Conservation (phyloP, 2,113 vertebrate species). For the Periophthalmus modestus region DNA sequence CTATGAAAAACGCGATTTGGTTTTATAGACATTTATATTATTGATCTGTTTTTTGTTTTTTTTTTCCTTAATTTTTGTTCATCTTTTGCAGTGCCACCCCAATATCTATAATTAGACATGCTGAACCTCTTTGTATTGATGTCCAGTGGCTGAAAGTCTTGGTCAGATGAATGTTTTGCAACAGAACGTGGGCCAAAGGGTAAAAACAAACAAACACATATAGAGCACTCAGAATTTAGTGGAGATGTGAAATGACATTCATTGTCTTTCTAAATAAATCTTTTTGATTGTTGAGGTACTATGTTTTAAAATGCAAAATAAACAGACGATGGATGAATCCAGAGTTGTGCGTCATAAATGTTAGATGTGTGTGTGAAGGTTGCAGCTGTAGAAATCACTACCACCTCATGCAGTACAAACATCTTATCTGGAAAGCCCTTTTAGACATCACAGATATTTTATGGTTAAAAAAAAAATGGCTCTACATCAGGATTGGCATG, state of each 20-base stretch:
- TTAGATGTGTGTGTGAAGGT: conserved; percentile 26
- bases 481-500: background rate
- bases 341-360: conserved; percentile 37
- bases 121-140: conserved; percentile 42
- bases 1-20: conserved; percentile 19
- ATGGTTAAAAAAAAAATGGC: conserved; percentile 2
- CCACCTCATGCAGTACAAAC: conserved; percentile 16
- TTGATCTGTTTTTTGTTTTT: conserved; percentile 28
- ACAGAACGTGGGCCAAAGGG: conserved; percentile 14
- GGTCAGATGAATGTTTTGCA: conserved; percentile 17
- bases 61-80: conserved; percentile 26
- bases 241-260: conserved; percentile 3
- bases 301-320: conserved; percentile 22
- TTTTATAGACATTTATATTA: conserved; percentile 30
- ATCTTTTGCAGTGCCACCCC: conserved; percentile 3
- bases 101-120: conserved; percentile 28
- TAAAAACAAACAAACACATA: conserved; percentile 15
- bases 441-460: conserved; percentile 6
- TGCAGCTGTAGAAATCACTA: conserved; percentile 8
- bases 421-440: conserved; percentile 15
- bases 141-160: conserved; percentile 28
- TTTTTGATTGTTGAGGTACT: conserved; percentile 32
- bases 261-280: background rate
- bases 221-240: conserved; percentile 15
- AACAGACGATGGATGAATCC: conserved; percentile 42